Percentiles rank a stretch among this genome's conserved stretches.
Evolutionary conservation across 2,797 vertebrate genomes (phyloP).

Genomic region (Macropodus opercularis): DNA sequence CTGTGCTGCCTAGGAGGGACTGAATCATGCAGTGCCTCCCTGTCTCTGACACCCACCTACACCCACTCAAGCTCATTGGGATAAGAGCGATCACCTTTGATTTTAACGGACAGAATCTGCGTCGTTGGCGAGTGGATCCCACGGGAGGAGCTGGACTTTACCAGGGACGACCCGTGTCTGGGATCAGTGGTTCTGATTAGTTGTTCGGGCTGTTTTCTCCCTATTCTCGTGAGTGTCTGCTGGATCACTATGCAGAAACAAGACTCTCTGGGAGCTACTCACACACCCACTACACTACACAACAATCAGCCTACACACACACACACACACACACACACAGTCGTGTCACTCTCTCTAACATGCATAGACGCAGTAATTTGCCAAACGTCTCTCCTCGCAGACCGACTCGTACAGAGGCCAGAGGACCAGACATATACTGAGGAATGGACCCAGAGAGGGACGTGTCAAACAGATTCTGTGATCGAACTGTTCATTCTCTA

Average conservation of each 20-base stretch:
- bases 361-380: slow-evolving; percentile 81
- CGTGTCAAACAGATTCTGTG: slow-evolving; percentile 82
- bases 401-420: slow-evolving; percentile 79
- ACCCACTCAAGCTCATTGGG: slow-evolving; percentile 30
- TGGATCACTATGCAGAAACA: slow-evolving; percentile 96
- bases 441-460: slow-evolving; percentile 78
- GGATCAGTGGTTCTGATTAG: slow-evolving; percentile 59
- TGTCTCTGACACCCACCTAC: slow-evolving; percentile 43
- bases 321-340: slow-evolving; percentile 16
- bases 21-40: slow-evolving; percentile 75
- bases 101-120: slow-evolving; percentile 57
- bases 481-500: slow-evolving; percentile 94
- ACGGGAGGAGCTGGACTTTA: slow-evolving; percentile 59
- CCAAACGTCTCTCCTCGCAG: slow-evolving; percentile 87
- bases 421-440: slow-evolving; percentile 71
- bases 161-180: slow-evolving; percentile 40
- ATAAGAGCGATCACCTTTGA: slow-evolving; percentile 56
- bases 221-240: slow-evolving; percentile 84
- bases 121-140: slow-evolving; percentile 52
- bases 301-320: slow-evolving; percentile 31
- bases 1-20: slow-evolving; percentile 71
- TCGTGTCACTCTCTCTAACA: slow-evolving; percentile 50
- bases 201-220: slow-evolving; percentile 56
- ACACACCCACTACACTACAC: slow-evolving; percentile 53
- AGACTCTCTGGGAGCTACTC: slow-evolving; percentile 79